These are phyloP conservation scores for Margarornis squamiger DNA, from an alignment of 2,797 vertebrate genomes.

Conservation along the genomic window DNA sequence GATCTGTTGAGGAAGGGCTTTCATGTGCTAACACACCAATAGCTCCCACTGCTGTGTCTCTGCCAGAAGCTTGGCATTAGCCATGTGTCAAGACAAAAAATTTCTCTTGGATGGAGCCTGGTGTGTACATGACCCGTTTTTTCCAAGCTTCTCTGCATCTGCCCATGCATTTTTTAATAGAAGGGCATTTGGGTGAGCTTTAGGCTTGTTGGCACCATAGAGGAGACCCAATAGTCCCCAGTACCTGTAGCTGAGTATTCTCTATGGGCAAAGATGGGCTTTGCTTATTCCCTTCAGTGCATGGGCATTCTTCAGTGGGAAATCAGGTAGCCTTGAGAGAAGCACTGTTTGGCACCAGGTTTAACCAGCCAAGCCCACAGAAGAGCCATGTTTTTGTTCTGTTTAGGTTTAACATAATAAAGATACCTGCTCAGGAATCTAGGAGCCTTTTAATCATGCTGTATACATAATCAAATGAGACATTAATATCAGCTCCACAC, in stretches of 20 bases:
- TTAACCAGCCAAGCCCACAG: not conserved
- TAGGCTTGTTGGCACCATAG: not conserved
- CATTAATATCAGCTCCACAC: not conserved
- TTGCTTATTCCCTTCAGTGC: not conserved
- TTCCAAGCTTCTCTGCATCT: not conserved
- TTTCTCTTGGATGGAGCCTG: not conserved
- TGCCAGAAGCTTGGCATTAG: not conserved
- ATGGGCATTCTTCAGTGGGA: not conserved
- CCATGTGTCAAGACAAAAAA: fast-evolving
- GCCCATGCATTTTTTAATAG: not conserved
- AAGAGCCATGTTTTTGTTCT: not conserved
- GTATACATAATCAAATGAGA: constrained; percentile 1
- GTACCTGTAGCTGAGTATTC: not conserved
- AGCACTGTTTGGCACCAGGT: not conserved
- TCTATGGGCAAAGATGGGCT: not conserved
- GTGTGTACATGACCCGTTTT: not conserved
- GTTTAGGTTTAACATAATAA: not conserved
- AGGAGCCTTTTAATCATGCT: not conserved
- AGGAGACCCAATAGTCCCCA: not conserved
- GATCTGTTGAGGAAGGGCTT: not conserved
- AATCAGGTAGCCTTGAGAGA: not conserved
- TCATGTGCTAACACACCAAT: fast-evolving
- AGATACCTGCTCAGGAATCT: not conserved
- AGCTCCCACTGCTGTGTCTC: not conserved
- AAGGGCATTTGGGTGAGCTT: not conserved